These are phyloP conservation scores for Mixornis gularis DNA, from an alignment of 2,113 vertebrate species.

Conservation along the genomic window DNA sequence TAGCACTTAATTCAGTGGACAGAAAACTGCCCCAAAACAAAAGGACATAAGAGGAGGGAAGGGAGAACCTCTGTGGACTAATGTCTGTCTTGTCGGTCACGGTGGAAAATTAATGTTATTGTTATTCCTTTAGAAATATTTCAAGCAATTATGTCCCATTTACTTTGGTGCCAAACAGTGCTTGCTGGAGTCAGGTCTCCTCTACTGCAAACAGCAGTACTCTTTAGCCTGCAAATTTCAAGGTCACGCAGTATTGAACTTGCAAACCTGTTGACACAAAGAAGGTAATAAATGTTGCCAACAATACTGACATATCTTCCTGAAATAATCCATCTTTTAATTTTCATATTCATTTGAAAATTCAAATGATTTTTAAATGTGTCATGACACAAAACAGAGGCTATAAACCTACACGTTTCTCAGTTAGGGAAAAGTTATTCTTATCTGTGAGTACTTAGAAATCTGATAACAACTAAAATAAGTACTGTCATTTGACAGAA, in stretches of 20 bases:
- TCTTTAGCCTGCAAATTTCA: not conserved
- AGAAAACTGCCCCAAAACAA: not conserved
- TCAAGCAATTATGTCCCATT: not conserved
- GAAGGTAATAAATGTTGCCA: not conserved
- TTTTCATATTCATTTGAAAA: slow-evolving; percentile 7
- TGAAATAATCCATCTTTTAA: slow-evolving; percentile 6
- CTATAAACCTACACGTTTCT: not conserved
- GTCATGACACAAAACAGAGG: not conserved
- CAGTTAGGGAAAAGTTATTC: not conserved
- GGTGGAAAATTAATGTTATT: not conserved
- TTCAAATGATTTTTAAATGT: not conserved
- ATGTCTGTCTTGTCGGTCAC: accelerated
- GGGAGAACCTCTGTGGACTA: not conserved
- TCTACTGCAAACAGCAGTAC: not conserved
- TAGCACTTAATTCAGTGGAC: slow-evolving; percentile 29
- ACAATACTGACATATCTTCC: not conserved
- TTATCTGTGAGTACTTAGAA: not conserved
- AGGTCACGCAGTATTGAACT: not conserved
- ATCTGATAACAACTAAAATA: not conserved
- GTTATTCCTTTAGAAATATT: not conserved
- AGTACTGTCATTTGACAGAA: not conserved
- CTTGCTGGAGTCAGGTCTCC: not conserved
- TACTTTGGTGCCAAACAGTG: not conserved
- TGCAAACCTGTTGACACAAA: not conserved
- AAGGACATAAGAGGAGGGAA: not conserved